Evolutionary conservation across 1,140 invertebrate species (phyloP), one percentile per base, ranked within the genome.

Genomic region (Laodelphax striatellus): DNA sequence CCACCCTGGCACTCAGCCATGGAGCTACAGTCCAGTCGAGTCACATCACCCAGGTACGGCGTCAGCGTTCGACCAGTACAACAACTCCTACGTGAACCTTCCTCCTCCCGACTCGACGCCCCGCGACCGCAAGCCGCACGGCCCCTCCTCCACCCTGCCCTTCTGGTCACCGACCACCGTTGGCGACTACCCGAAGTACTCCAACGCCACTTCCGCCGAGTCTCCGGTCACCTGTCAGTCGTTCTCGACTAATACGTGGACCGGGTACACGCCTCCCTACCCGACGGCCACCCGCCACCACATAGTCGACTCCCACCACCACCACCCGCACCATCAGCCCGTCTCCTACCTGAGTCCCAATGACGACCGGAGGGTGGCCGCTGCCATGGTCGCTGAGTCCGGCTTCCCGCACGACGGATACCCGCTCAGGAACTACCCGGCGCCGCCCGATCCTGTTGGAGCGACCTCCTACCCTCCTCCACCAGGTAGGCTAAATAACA

Each of bases 401-500:
- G 77, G 80, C 58, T 88, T 88, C 73, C 79, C 83, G 3, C 85
- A 88, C 68, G 85, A 88, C 65, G 79, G 84, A 22, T 90, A 90
- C 71, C 81, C 82, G 9, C 78, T 89, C 10, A 79, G 87, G 65
- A 88, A 85, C 74, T 90, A 89, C 68, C 78, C 75, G 28, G 78
- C 75, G 24, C 80, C 80, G 19, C 80, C 86, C 1, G 87, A 89
- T 66, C 79, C 83, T 13, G 85, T 89, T 60, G 82, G 85, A 17
- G 83, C 86, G 59, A 85, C 85, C 62, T 85, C 87, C 1, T 90
- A 90, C 67, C 84, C 86, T 67, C 83, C 87, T 71, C 82, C 87
- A 82, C 82, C 87, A 82, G 86, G 87, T 80, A 81, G 76, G 77
- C 72, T 13, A n/a, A 44, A 31, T 31, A 31, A 31, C 28, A 38